Evolutionary conservation across 2,113 vertebrate genomes (phyloP).

Genomic region (Oryzias celebensis): DNA sequence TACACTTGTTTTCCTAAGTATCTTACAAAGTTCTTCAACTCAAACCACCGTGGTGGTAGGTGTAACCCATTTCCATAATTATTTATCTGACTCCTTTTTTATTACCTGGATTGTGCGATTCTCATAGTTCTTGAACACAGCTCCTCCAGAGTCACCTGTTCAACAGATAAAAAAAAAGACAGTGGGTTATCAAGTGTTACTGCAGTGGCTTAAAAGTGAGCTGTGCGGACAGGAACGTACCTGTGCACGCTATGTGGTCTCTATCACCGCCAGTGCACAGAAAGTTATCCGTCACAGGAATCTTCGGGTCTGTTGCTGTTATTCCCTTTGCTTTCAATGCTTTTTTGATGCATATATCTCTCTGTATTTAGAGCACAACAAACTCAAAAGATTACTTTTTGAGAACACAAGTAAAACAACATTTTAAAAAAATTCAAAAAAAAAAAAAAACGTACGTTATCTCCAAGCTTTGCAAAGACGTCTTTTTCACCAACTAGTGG

Average conservation of each 20-base stretch:
- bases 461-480: conserved; percentile 50
- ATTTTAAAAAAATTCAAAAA: background rate
- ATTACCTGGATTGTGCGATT: conserved; percentile 68
- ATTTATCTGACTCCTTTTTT: conserved; percentile 1
- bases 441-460: conserved; percentile 57
- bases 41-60: too few species aligned
- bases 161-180: background rate
- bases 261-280: conserved; percentile 71
- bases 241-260: conserved; percentile 69
- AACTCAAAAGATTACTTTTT: background rate
- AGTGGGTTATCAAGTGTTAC: background rate
- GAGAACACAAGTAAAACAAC: background rate
- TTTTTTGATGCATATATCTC: conserved; percentile 62
- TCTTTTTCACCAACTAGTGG: background rate
- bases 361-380: conserved; percentile 34
- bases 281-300: conserved; percentile 71
- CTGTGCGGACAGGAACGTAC: conserved; percentile 31
- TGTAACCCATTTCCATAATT: background rate
- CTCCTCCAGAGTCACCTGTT: conserved; percentile 76
- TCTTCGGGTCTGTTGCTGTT: background rate
- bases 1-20: too few species aligned
- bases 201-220: background rate
- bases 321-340: conserved; percentile 40
- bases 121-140: conserved; percentile 60
- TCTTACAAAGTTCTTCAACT: too few species aligned